Conservation (phyloP, 2,113 vertebrate genomes). For the Oreochromis aureus region DNA sequence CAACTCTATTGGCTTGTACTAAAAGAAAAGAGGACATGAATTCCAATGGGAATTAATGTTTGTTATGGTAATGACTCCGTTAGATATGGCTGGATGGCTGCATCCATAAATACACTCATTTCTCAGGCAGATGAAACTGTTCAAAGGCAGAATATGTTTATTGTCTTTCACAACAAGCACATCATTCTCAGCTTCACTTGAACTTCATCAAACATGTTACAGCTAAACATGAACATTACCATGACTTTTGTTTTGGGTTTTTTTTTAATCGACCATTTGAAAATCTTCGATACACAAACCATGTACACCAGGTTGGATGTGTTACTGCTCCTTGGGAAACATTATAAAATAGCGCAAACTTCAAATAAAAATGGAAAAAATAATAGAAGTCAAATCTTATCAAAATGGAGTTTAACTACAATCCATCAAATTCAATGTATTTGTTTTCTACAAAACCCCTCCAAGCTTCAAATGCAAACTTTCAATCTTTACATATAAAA, state of each 20-base stretch:
- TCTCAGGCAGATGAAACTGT: background rate
- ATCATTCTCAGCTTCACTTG: background rate
- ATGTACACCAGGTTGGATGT: background rate
- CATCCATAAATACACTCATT: background rate
- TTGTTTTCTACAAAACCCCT: background rate
- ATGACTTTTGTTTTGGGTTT: accelerated
- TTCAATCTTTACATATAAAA: background rate
- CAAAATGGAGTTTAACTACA: background rate
- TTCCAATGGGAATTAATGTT: constrained; percentile 31
- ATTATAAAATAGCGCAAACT: background rate
- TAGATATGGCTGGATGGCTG: constrained; percentile 16
- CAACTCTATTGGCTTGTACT: background rate
- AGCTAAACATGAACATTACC: background rate
- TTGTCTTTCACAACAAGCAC: background rate
- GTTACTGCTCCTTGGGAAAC: background rate
- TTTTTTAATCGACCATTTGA: background rate
- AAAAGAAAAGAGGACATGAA: constrained; percentile 29
- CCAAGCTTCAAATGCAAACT: background rate
- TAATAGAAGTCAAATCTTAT: background rate
- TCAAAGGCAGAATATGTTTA: background rate
- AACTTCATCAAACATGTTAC: background rate
- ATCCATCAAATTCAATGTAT: background rate
- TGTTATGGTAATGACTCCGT: constrained; percentile 35
- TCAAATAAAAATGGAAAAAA: accelerated
- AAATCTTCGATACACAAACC: background rate